phyloP scores from a whole-genome alignment of 2,113 vertebrate genomes.

The Plotosus lineatus region DNA sequence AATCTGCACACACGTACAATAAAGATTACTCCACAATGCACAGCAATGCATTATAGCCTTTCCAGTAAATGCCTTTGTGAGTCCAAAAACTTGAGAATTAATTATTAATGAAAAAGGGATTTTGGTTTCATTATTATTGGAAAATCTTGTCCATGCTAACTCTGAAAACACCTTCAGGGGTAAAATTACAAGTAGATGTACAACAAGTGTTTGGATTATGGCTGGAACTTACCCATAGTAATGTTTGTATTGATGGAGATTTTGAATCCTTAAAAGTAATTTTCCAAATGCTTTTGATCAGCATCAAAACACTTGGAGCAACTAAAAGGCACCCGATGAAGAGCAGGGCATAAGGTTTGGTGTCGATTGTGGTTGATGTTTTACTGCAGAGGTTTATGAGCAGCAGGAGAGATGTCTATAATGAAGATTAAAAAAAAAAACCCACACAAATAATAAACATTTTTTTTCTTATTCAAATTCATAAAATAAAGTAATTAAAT shows the following conservation, averaged over 20 bases:
- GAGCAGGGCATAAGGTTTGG: conserved; percentile 44
- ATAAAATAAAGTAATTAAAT: no score
- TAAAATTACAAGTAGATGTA: background rate
- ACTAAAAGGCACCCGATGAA: conserved; percentile 43
- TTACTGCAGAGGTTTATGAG: conserved; percentile 43
- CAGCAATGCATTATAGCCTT: background rate
- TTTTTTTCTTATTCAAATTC: background rate
- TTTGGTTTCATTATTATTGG: no score
- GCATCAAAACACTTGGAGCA: conserved; percentile 46
- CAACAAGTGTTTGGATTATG: background rate
- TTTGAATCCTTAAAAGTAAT: conserved; percentile 56
- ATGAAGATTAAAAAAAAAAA: conserved; percentile 12
- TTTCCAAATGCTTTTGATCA: conserved; percentile 55
- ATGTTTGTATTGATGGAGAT: conserved; percentile 27
- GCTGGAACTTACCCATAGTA: conserved; percentile 51
- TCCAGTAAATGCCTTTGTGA: background rate
- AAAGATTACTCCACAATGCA: background rate
- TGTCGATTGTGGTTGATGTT: conserved; percentile 14
- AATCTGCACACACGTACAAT: conserved; percentile 40
- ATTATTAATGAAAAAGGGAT: no score
- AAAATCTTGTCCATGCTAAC: no score
- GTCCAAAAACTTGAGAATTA: background rate
- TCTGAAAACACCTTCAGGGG: background rate
- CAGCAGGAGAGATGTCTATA: conserved; percentile 52
- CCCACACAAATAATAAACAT: background rate